phyloP scores from a whole-genome alignment of 2,888 invertebrate genomes.

The Meiosimyza decipiens region DNA sequence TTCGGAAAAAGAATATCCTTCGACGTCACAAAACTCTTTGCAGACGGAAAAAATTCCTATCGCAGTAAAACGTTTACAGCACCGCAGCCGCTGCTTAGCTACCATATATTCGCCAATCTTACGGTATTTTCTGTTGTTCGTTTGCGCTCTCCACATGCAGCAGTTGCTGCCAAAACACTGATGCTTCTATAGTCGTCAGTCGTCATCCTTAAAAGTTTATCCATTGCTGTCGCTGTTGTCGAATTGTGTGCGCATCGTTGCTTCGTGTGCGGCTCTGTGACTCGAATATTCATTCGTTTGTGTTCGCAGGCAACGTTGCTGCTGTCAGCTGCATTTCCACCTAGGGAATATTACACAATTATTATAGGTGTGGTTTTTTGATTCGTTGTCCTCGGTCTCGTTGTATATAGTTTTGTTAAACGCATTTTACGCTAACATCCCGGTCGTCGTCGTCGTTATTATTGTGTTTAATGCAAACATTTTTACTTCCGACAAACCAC shows the following conservation, averaged over 20 bases:
- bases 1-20: too few species aligned
- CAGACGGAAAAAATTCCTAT: too few species aligned
- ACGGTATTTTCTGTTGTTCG: background rate
- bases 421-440: background rate
- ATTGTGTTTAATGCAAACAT: background rate
- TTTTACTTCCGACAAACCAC: background rate
- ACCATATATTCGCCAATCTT: background rate
- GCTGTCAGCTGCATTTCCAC: constrained; percentile 38
- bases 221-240: too few species aligned
- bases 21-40: too few species aligned
- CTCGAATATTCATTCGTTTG: constrained; percentile 14
- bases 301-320: background rate
- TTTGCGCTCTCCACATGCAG: background rate
- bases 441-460: background rate
- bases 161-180: too few species aligned
- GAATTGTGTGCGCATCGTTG: background rate
- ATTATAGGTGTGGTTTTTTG: constrained; percentile 50
- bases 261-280: background rate
- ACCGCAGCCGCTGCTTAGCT: too few species aligned
- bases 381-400: background rate
- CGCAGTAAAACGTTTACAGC: too few species aligned
- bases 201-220: background rate
- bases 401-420: background rate
- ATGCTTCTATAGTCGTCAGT: constrained; percentile 7
- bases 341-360: constrained; percentile 50